Evolutionary conservation across 2,113 vertebrate genomes (phyloP), one percentile per base, ranked within the genome.

Genomic region (Terrapene triunguis): DNA sequence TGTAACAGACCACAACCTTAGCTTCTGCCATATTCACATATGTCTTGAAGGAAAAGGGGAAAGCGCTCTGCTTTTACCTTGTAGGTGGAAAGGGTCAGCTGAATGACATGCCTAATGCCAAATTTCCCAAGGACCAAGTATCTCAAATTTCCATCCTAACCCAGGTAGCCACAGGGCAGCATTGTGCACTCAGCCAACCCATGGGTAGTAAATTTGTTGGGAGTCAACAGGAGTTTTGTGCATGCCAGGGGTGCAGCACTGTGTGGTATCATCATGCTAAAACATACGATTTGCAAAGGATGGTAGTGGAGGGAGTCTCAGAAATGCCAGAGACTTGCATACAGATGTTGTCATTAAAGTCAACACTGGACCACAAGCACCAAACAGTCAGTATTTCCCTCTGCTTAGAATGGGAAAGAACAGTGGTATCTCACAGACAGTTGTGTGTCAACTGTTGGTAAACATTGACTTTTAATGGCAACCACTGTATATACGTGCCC

Each of bases 1-100:
- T 76, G 22, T 76, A 42, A 8, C n/a, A 76, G 87, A 25, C 32
- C 21, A 6, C 1, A 0, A 29, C 6, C 1, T 0, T 0, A 50
- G 17, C 85, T 72, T 84, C 62, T 69, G 1, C 21, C 35, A 0
- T 53, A n/a, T 35, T 80, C 48, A 44, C 19, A 44, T 76, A 21
- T 21, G 0, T 74, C 82, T 85, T 65, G 53, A 62, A 91, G 88
- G 38, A 84, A 38, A 8, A 17, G 32, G 62, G 83, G 57, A 79
- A 80, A 65, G 6, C 38, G 25, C 1, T 5, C 54, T 0, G 53
- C 5, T 38, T 6, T 24, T 14, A 24, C n/a, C 38, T 76, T 44
- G 38, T 13, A 44, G 38, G 22, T 76, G 44, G 38, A 76, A 35
- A n/a, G 16, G 8, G 35, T 69, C 62, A n/a, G 35, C 35, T 69